These are phyloP conservation scores for Drosophila eugracilis DNA, from an alignment of 1,140 invertebrate species.

Conservation along the genomic window DNA sequence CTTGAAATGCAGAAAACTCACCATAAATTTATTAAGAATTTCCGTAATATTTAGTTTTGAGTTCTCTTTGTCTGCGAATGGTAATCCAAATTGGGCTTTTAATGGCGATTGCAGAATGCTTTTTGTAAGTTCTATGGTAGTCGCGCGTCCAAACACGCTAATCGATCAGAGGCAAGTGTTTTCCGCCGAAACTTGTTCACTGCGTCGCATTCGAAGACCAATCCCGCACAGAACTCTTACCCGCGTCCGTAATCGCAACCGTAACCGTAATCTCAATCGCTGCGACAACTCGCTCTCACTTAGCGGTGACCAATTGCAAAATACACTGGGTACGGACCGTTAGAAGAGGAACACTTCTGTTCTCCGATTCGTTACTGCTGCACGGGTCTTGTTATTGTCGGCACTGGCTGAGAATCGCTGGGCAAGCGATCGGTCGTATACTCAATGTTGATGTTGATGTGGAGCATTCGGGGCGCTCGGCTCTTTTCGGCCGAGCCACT, in stretches of 20 bases:
- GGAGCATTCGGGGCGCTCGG: constrained; percentile 10
- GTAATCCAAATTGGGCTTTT: constrained; percentile 22
- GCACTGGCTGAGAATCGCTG: constrained; percentile 6
- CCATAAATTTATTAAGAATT: constrained; percentile 56
- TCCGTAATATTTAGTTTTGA: constrained; percentile 26
- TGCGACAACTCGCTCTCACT: constrained; percentile 30
- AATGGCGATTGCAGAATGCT: constrained; percentile 10
- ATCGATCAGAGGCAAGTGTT: constrained; percentile 67
- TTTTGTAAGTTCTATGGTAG: constrained; percentile 31
- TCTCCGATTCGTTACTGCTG: constrained; percentile 17
- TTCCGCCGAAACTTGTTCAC: constrained; percentile 48
- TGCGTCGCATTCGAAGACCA: constrained; percentile 28
- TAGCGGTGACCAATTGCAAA: constrained; percentile 59
- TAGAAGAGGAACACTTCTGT: constrained; percentile 38
- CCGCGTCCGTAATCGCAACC: too few relatives aligned
- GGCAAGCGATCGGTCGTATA: constrained; percentile 35
- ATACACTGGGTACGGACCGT: constrained; percentile 43
- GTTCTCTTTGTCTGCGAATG: background rate
- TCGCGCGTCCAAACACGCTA: constrained; percentile 46
- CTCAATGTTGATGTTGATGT: too few relatives aligned
- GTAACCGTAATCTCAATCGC: constrained; percentile 41
- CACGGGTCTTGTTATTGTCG: constrained; percentile 6
- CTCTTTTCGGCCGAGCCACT: constrained; percentile 21
- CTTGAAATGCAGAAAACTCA: constrained; percentile 27
- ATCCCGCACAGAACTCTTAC: too few relatives aligned